phyloP scores from a whole-genome alignment of 2,113 vertebrate genomes.

The Hepsetus odoe region DNA sequence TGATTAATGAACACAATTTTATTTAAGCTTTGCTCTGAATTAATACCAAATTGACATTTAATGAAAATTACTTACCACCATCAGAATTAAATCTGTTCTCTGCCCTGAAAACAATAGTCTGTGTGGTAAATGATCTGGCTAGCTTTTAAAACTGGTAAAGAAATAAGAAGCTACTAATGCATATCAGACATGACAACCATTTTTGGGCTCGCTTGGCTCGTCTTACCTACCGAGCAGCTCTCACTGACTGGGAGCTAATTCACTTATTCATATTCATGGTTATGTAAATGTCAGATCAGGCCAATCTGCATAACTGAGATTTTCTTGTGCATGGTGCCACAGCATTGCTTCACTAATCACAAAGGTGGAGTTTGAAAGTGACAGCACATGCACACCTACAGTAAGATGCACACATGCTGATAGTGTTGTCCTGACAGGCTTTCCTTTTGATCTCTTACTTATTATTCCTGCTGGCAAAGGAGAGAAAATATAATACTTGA shows the following conservation, averaged over 20 bases:
- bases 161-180: constrained; percentile 43
- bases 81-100: constrained; percentile 75
- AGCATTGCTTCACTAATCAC: constrained; percentile 27
- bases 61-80: constrained; percentile 82
- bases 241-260: constrained; percentile 19
- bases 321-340: constrained; percentile 24
- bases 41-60: constrained; percentile 87
- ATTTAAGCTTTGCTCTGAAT: constrained; percentile 82
- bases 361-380: constrained; percentile 10
- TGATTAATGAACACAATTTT: constrained; percentile 85
- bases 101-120: constrained; percentile 51
- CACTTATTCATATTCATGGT: constrained; percentile 46
- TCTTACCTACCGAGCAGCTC: constrained; percentile 1
- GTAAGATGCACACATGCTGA: constrained; percentile 22
- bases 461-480: constrained; percentile 45
- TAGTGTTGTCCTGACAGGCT: constrained; percentile 30
- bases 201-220: constrained; percentile 32
- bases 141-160: constrained; percentile 31
- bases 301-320: constrained; percentile 42
- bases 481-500: constrained; percentile 65
- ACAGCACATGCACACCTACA: background rate
- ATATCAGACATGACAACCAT: constrained; percentile 48
- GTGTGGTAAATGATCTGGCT: constrained; percentile 30
- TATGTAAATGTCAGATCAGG: constrained; percentile 39
- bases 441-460: constrained; percentile 54